phyloP scores from a whole-genome alignment of 2,888 invertebrate species.

The Pseudeuparius sepicola region DNA sequence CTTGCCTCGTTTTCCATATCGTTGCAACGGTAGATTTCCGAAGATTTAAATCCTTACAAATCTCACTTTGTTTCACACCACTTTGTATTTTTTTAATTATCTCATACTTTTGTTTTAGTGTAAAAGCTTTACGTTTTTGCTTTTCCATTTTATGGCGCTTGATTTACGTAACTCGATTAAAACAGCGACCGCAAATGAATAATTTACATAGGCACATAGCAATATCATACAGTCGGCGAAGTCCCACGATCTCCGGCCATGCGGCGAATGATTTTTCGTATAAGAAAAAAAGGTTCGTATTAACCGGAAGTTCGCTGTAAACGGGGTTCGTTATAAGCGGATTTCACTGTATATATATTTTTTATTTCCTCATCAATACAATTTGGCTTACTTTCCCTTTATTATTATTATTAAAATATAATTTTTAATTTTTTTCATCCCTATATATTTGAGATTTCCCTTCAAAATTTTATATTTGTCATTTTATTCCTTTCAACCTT shows the following conservation, averaged over 20 bases:
- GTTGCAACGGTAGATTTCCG: slow-evolving; percentile 3
- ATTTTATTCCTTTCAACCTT: no score
- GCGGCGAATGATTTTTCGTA: slow-evolving; percentile 1
- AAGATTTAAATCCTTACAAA: slow-evolving; percentile 2
- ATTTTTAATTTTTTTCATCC: no score
- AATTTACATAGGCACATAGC: slow-evolving; percentile 1
- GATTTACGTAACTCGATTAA: not conserved
- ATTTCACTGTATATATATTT: slow-evolving; percentile 3
- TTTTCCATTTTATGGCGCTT: slow-evolving; percentile 2
- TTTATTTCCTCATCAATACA: no score
- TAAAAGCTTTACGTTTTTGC: slow-evolving; percentile 2
- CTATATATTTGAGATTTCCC: no score
- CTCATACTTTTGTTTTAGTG: slow-evolving; percentile 2
- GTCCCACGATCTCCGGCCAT: slow-evolving; percentile 3
- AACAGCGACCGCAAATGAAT: slow-evolving; percentile 3
- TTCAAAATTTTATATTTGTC: no score
- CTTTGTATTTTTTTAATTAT: slow-evolving; percentile 3
- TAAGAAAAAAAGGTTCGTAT: slow-evolving; percentile 2
- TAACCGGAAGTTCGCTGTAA: slow-evolving; percentile 3
- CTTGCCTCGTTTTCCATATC: slow-evolving; percentile 1
- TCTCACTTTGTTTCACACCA: slow-evolving; percentile 1
- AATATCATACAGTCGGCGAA: not conserved
- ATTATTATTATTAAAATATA: no score
- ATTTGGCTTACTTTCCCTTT: no score
- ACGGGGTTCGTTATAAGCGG: slow-evolving; percentile 3